These are phyloP conservation scores for Euura saliciscinereae DNA, from an alignment of 1,140 invertebrate species.

Conservation along the genomic window DNA sequence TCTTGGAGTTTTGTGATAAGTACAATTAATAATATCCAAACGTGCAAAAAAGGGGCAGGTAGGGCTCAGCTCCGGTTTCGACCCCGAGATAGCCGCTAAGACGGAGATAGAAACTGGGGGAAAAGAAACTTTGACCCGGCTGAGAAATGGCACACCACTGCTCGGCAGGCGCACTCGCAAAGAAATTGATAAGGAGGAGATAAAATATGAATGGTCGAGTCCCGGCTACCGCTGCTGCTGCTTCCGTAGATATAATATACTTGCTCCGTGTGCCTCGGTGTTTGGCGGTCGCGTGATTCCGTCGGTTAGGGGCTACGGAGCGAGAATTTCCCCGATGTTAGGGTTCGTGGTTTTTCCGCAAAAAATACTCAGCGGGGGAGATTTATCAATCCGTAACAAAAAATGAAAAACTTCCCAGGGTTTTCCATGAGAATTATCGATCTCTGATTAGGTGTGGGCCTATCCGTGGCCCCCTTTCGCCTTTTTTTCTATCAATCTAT, in stretches of 20 bases:
- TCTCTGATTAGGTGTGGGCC: background rate
- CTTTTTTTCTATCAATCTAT: background rate
- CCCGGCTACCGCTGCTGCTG: constrained; percentile 8
- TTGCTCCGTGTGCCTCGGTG: background rate
- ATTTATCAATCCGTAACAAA: background rate
- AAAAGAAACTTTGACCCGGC: constrained; percentile 23
- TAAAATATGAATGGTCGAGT: constrained; percentile 44
- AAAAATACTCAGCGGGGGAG: background rate
- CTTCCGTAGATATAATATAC: constrained; percentile 17
- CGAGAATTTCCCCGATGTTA: too few relatives aligned
- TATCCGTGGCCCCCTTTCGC: background rate
- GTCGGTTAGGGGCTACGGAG: too few relatives aligned
- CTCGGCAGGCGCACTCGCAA: constrained; percentile 12
- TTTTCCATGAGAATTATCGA: background rate
- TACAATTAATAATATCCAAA: background rate
- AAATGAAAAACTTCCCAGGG: background rate
- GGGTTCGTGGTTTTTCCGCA: background rate
- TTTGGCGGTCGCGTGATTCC: too few relatives aligned
- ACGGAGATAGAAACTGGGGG: constrained; percentile 11
- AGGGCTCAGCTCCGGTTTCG: background rate
- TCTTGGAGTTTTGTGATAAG: background rate
- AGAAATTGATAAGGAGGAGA: constrained; percentile 49
- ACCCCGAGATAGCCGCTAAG: background rate
- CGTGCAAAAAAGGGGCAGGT: background rate
- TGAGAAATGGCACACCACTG: constrained; percentile 39